Conservation (phyloP, 2,113 vertebrate species). For the Phasianus colchicus region DNA sequence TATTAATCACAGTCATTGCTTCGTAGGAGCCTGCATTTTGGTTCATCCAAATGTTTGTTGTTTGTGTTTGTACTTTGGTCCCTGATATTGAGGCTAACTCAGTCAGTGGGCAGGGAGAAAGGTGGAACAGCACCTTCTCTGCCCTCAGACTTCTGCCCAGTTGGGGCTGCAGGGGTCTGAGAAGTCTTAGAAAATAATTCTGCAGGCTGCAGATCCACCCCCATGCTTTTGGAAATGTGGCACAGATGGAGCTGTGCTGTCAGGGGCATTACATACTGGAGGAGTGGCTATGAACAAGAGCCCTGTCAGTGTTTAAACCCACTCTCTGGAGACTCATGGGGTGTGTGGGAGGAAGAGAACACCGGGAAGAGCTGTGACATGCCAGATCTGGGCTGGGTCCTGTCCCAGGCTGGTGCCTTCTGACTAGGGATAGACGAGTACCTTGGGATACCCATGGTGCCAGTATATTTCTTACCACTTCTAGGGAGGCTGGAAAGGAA, state of each 20-base stretch:
- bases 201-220: constrained; percentile 25
- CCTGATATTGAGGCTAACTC: background rate
- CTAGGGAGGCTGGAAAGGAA: background rate
- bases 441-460: background rate
- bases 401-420: background rate
- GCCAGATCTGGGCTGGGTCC: background rate
- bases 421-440: background rate
- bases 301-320: constrained; percentile 5
- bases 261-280: background rate
- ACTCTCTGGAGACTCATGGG: background rate
- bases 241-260: constrained; percentile 40
- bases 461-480: background rate
- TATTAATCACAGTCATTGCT: background rate
- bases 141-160: background rate
- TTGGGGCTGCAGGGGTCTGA: background rate
- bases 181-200: background rate
- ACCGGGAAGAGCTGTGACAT: background rate
- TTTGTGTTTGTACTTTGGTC: background rate
- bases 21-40: background rate
- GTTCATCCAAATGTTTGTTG: too few relatives aligned
- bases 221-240: background rate
- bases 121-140: background rate
- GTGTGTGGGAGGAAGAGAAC: background rate
- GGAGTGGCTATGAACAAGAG: background rate
- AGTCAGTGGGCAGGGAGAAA: background rate